A percentile compares a stretch with the other conserved stretches of the same genome.
These are phyloP conservation scores for Cairina moschata DNA, from an alignment of 2,113 vertebrate genomes.

Conservation along the genomic window DNA sequence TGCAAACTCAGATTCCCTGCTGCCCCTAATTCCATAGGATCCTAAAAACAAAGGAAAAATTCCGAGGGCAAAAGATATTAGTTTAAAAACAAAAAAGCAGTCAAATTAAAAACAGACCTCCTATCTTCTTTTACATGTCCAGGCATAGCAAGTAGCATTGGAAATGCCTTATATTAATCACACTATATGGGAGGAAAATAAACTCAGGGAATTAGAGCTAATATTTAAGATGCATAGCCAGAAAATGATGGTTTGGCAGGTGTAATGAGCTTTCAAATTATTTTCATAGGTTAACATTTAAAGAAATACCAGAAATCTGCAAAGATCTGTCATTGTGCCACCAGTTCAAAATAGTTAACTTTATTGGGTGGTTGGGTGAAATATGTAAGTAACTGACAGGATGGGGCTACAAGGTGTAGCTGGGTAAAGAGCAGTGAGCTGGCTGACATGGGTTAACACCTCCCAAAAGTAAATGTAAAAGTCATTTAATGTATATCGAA, in stretches of 20 bases:
- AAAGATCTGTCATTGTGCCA: not conserved
- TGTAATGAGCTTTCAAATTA: not conserved
- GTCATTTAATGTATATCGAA: not conserved
- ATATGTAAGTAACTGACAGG: not conserved
- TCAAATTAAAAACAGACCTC: not conserved
- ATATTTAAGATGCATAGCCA: not conserved
- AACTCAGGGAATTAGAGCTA: not conserved
- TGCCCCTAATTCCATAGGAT: not conserved
- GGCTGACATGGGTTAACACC: not conserved
- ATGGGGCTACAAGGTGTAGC: not conserved
- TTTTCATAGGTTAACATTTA: not conserved
- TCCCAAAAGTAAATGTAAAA: not conserved
- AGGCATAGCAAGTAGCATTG: not conserved
- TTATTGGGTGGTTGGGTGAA: not conserved
- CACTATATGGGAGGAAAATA: not conserved
- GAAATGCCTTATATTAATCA: not conserved
- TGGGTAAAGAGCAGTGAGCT: not conserved
- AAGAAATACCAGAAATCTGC: not conserved
- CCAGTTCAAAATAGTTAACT: not conserved
- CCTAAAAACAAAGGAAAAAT: not conserved
- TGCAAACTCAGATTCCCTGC: not conserved
- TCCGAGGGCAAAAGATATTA: not conserved
- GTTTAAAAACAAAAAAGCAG: not conserved
- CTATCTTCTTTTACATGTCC: not conserved
- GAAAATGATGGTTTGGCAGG: not conserved